These are phyloP conservation scores for Melanerpes formicivorus DNA, from an alignment of 2,113 vertebrate species.

Conservation along the genomic window DNA sequence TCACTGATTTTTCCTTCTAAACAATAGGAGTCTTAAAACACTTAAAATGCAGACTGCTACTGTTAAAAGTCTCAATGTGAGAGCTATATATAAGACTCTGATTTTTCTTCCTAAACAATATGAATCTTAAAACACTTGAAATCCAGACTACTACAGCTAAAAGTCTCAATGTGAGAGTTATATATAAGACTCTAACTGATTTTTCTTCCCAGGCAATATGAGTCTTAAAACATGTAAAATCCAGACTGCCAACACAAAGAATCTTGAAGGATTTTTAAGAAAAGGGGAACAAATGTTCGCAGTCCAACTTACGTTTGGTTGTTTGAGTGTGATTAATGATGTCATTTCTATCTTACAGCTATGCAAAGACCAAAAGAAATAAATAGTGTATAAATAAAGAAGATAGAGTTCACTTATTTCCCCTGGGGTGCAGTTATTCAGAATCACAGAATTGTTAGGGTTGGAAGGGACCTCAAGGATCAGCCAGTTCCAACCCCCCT, in stretches of 20 bases:
- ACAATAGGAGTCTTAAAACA: no score
- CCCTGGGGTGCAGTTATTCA: neutral
- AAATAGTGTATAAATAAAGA: no score
- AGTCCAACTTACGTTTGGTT: neutral
- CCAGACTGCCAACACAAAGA: neutral
- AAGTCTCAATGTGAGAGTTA: neutral
- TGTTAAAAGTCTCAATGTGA: neutral
- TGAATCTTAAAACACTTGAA: no score
- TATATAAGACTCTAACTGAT: neutral
- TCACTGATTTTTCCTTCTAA: neutral
- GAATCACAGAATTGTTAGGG: no score
- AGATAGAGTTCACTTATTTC: neutral
- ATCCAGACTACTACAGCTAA: no score
- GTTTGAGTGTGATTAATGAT: neutral
- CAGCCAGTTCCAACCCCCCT: no score
- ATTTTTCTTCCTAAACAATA: no score
- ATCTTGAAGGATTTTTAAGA: neutral
- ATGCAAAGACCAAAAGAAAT: no score
- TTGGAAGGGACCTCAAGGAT: no score
- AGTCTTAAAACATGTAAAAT: neutral
- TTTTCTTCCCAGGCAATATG: neutral
- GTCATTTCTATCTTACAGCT: neutral
- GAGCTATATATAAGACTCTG: no score
- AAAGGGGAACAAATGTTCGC: neutral
- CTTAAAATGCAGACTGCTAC: no score